Evolutionary conservation across 2,113 vertebrate species (phyloP).

Genomic region (Corythaeola cristata): DNA sequence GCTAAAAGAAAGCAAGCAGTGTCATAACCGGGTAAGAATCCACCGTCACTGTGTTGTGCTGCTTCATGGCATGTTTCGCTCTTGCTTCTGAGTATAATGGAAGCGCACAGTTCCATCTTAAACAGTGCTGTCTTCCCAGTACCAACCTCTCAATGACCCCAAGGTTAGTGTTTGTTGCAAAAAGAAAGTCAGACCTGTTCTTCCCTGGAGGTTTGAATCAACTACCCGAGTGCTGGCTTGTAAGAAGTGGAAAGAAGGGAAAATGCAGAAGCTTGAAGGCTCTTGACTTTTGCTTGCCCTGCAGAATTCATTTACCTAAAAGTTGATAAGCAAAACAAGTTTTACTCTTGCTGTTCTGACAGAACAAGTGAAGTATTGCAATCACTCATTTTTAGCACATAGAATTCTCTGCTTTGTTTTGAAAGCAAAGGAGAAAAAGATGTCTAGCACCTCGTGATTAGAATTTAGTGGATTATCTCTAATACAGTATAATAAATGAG

Average conservation of each 20-base stretch:
- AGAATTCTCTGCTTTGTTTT: not conserved
- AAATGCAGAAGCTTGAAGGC: not conserved
- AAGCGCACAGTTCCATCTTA: not conserved
- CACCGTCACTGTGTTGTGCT: accelerated
- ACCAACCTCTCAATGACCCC: not conserved
- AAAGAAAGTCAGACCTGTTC: not conserved
- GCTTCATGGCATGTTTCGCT: not conserved
- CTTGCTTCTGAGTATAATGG: not conserved
- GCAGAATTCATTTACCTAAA: not conserved
- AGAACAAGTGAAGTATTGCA: not conserved
- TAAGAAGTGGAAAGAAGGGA: not conserved
- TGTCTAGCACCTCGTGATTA: not conserved
- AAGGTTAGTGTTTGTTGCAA: not conserved
- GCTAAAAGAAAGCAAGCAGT: not conserved
- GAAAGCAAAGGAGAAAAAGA: not conserved
- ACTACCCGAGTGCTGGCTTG: not conserved
- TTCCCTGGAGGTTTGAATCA: not conserved
- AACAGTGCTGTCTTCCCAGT: not conserved
- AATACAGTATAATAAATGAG: not conserved
- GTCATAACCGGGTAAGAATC: not conserved
- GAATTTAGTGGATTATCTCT: not conserved
- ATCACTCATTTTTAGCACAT: not conserved
- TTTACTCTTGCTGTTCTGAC: not conserved
- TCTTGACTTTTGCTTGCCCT: not conserved
- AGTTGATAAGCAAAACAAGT: not conserved